Conservation (phyloP, 2,113 vertebrate species). For the Lagopus leucura region DNA sequence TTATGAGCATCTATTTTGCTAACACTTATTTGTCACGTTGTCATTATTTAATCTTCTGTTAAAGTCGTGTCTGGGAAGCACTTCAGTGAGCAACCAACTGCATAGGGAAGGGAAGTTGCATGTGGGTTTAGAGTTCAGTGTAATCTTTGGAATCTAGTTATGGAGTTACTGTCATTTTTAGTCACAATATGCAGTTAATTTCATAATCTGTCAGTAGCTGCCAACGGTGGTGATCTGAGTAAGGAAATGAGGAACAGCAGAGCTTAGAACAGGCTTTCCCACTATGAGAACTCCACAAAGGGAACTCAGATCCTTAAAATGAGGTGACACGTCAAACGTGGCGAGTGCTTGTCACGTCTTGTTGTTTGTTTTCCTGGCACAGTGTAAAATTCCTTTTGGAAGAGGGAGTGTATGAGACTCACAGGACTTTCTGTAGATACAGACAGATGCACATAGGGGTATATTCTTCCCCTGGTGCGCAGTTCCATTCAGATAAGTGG, state of each 20-base stretch:
- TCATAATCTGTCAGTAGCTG: neutral
- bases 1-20: neutral
- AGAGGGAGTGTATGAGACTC: rapidly evolving
- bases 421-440: neutral
- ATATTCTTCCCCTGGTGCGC: neutral
- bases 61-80: neutral
- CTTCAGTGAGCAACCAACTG: rapidly evolving
- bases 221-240: neutral
- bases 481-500: neutral
- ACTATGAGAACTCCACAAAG: neutral
- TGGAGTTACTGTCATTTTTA: neutral
- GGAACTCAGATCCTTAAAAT: neutral
- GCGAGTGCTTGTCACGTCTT: rapidly evolving
- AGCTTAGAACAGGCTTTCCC: neutral
- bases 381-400: neutral
- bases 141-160: too few species aligned
- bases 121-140: neutral
- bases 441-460: neutral
- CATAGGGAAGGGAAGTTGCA: neutral
- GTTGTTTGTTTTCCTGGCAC: rapidly evolving
- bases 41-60: neutral
- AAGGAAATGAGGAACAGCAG: neutral
- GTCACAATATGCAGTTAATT: neutral
- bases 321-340: neutral
- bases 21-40: neutral